Percentiles rank a stretch among this genome's conserved stretches.
These are phyloP conservation scores for Amphiprion ocellaris DNA, from an alignment of 2,113 vertebrate species.

Conservation along the genomic window DNA sequence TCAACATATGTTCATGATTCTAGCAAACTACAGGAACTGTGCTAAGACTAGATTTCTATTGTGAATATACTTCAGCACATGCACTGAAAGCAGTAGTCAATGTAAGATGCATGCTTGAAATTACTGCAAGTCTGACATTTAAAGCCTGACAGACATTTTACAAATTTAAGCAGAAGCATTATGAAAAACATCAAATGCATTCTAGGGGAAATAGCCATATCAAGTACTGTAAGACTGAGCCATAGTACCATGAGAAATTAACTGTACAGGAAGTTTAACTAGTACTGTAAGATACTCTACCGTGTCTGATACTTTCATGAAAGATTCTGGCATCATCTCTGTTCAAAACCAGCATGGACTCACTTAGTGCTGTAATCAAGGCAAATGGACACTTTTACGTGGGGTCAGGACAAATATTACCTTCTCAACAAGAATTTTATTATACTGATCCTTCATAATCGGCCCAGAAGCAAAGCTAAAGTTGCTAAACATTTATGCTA, in stretches of 20 bases:
- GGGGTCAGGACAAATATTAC: constrained; percentile 55
- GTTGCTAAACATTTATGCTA: constrained; percentile 29
- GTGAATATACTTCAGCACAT: constrained; percentile 68
- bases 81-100: constrained; percentile 68
- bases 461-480: constrained; percentile 12
- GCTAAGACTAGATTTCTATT: constrained; percentile 53
- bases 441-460: constrained; percentile 16
- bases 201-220: constrained; percentile 33
- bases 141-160: constrained; percentile 46
- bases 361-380: constrained; percentile 84
- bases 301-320: constrained; percentile 85
- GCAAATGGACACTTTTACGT: constrained; percentile 77
- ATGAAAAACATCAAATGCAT: constrained; percentile 36
- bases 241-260: constrained; percentile 11
- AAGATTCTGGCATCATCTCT: constrained; percentile 85
- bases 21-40: constrained; percentile 59
- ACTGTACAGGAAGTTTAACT: constrained; percentile 45
- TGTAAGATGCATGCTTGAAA: constrained; percentile 71
- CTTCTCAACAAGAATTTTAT: constrained; percentile 37
- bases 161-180: constrained; percentile 55
- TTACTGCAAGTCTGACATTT: constrained; percentile 47
- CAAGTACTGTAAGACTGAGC: constrained; percentile 24
- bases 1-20: constrained; percentile 65
- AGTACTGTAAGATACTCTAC: constrained; percentile 80
- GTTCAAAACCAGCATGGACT: constrained; percentile 84